Conservation (phyloP, 2,888 invertebrate species). For the Chrysolina oricalcia region DNA sequence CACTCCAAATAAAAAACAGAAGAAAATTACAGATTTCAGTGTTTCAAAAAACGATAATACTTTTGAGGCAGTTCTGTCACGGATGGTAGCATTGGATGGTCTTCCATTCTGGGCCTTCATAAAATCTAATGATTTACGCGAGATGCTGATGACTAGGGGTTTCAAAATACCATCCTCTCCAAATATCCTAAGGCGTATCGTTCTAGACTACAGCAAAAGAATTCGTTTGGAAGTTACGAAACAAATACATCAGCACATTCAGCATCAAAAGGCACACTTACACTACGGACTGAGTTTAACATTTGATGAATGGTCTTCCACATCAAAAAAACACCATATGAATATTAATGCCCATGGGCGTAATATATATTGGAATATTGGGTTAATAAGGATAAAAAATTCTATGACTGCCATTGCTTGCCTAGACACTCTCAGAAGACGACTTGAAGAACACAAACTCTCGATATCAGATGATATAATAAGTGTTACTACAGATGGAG, state of each 20-base stretch:
- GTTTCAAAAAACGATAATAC: no score
- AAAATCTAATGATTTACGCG: slow-evolving; percentile 33
- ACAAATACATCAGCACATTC: slow-evolving; percentile 22
- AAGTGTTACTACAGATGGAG: slow-evolving; percentile 23
- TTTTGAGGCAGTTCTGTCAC: no score
- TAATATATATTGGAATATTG: slow-evolving; percentile 34
- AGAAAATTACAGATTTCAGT: no score
- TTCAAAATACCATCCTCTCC: slow-evolving; percentile 25
- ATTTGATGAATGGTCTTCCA: slow-evolving; percentile 35
- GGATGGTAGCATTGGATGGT: slow-evolving; percentile 23
- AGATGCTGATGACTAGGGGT: slow-evolving; percentile 21
- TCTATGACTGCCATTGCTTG: slow-evolving; percentile 28
- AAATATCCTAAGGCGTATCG: slow-evolving; percentile 19
- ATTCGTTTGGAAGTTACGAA: slow-evolving; percentile 19
- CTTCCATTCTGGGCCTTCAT: slow-evolving; percentile 31
- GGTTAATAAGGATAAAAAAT: slow-evolving; percentile 31
- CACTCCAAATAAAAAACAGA: no score
- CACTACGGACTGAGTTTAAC: slow-evolving; percentile 34
- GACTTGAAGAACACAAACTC: slow-evolving; percentile 13
- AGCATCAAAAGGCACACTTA: slow-evolving; percentile 22
- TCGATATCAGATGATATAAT: slow-evolving; percentile 21
- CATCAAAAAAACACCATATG: neutral
- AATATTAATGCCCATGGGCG: no score
- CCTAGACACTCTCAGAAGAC: slow-evolving; percentile 20
- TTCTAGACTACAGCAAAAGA: slow-evolving; percentile 25